Percentiles rank a stretch among this genome's conserved stretches.
Evolutionary conservation across 2,888 invertebrate genomes (phyloP).

Genomic region (Elgonia sp.): DNA sequence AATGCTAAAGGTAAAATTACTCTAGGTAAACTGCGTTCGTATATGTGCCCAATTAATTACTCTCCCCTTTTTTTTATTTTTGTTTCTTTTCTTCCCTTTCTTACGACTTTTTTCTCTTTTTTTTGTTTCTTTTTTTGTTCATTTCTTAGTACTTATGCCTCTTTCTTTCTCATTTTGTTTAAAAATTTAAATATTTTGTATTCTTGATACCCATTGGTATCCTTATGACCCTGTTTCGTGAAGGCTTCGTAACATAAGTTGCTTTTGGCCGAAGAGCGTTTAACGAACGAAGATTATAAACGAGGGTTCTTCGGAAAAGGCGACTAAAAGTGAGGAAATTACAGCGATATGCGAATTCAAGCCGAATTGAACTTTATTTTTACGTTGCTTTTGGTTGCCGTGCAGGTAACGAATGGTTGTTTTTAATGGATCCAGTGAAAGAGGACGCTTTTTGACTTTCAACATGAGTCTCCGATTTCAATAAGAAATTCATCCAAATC

Average conservation of each 20-base stretch:
- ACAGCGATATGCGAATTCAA: conserved; percentile 45
- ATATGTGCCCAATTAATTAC: too few species aligned
- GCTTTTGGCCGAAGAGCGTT: conserved; percentile 77
- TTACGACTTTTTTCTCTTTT: too few species aligned
- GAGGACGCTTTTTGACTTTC: conserved; percentile 46
- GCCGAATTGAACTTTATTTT: conserved; percentile 64
- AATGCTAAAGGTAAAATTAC: too few species aligned
- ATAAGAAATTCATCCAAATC: conserved; percentile 47
- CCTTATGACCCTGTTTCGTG: conserved; percentile 83
- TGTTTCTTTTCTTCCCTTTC: too few species aligned
- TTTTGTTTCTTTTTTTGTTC: too few species aligned
- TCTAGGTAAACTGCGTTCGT: too few species aligned
- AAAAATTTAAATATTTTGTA: conserved; percentile 82
- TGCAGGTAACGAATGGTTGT: conserved; percentile 35
- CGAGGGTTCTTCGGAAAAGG: conserved; percentile 55
- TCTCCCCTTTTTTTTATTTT: too few species aligned
- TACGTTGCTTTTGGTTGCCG: conserved; percentile 35
- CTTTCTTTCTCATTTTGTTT: conserved; percentile 64
- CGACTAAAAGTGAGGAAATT: conserved; percentile 51
- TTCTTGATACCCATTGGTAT: conserved; percentile 81
- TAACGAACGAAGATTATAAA: conserved; percentile 41
- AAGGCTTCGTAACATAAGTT: conserved; percentile 84
- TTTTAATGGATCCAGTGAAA: conserved; percentile 57
- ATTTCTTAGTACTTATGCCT: conserved; percentile 70
- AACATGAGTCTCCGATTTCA: conserved; percentile 15